A percentile compares a stretch with the other conserved stretches of the same genome.
Evolutionary conservation across 35 echinoderm and acorn worm species (phyloP).

Genomic region (Ophioderma brevispina): DNA sequence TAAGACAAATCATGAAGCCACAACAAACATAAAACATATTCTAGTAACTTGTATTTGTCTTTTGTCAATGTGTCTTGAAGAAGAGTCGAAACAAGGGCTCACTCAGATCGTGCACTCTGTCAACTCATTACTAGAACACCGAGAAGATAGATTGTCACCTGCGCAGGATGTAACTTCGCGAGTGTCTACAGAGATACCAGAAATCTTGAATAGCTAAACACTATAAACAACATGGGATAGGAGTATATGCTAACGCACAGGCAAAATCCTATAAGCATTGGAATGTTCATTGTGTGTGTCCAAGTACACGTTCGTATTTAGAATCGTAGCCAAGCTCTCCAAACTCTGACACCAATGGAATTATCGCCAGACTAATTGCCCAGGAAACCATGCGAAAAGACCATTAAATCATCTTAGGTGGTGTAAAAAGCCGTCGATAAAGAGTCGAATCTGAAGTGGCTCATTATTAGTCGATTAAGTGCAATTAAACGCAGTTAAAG

Average conservation of each 20-base stretch:
- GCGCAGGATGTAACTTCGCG: neutral
- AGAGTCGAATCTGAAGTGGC: slow-evolving; percentile 7
- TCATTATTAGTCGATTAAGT: slow-evolving; percentile 53
- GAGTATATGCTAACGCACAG: slow-evolving; percentile 30
- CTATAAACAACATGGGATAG: slow-evolving; percentile 31
- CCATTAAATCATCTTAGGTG: slow-evolving; percentile 37
- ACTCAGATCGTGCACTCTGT: neutral
- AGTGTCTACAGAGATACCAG: slow-evolving; percentile 22
- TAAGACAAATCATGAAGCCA: slow-evolving; percentile 40
- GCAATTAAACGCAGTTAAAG: slow-evolving; percentile 64
- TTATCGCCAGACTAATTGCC: slow-evolving; percentile 37
- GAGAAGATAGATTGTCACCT: neutral
- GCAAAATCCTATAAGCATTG: slow-evolving; percentile 31
- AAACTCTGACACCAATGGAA: slow-evolving; percentile 49
- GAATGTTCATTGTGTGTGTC: slow-evolving; percentile 57
- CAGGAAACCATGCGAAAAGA: slow-evolving; percentile 65
- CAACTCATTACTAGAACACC: neutral
- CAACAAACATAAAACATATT: slow-evolving; percentile 47
- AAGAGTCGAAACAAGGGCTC: neutral
- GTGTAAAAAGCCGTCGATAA: slow-evolving; percentile 22
- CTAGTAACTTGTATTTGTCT: slow-evolving; percentile 48
- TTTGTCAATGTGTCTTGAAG: neutral
- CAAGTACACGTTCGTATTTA: slow-evolving; percentile 63
- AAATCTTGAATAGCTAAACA: slow-evolving; percentile 38
- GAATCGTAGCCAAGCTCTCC: slow-evolving; percentile 67